Evolutionary conservation across 2,113 vertebrate species (phyloP).

Genomic region (Podocnemis expansa): DNA sequence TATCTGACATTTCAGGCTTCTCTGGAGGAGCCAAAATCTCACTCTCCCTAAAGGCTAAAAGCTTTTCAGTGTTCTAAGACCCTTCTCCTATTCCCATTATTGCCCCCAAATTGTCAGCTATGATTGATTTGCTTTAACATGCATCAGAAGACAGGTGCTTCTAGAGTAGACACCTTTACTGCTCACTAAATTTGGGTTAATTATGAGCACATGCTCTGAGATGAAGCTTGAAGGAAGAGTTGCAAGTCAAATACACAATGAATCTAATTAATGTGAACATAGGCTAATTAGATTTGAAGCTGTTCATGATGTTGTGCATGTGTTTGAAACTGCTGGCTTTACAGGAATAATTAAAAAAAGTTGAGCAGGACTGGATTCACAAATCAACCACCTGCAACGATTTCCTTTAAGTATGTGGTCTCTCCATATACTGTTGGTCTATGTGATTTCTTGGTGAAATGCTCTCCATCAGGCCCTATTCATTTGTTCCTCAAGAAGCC

Average conservation of each 20-base stretch:
- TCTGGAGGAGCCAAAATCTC: neutral
- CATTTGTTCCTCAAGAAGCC: slow-evolving; percentile 17
- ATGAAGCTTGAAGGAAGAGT: slow-evolving; percentile 60
- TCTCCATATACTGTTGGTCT: neutral
- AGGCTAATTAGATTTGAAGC: slow-evolving; percentile 70
- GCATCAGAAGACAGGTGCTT: neutral
- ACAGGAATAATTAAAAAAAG: slow-evolving; percentile 64
- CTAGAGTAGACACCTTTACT: neutral
- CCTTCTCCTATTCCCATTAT: fast-evolving
- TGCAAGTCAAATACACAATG: slow-evolving; percentile 57
- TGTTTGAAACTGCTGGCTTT: slow-evolving; percentile 38
- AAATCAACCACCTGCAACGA: slow-evolving; percentile 30
- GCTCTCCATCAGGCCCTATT: neutral
- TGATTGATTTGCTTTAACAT: neutral
- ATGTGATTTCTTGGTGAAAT: slow-evolving; percentile 28
- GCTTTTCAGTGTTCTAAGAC: fast-evolving
- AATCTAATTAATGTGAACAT: slow-evolving; percentile 64
- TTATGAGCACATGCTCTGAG: slow-evolving; percentile 50
- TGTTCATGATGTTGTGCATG: neutral
- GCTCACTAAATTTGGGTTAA: slow-evolving; percentile 60
- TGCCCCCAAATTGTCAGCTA: fast-evolving
- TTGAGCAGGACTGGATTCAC: slow-evolving; percentile 53
- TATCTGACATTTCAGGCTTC: neutral
- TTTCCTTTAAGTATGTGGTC: slow-evolving; percentile 13
- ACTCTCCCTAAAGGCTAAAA: neutral